phyloP scores from a whole-genome alignment of 92 coral and sea anemone genomes.

The Actinostola sp. region DNA sequence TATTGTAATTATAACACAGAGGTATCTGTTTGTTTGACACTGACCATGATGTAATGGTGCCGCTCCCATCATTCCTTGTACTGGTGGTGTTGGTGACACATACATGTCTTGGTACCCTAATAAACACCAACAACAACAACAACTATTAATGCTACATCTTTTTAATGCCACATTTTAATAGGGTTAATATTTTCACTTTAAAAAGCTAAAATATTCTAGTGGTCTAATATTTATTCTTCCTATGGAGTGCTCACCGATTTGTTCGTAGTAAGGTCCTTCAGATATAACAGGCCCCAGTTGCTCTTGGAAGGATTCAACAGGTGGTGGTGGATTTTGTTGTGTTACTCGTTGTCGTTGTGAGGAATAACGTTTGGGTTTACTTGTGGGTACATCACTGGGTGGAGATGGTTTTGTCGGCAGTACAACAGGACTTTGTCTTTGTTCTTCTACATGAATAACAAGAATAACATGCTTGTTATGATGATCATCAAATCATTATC shows the following conservation, averaged over 20 bases:
- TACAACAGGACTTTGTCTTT: slow-evolving; percentile 26
- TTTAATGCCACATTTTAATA: too few relatives aligned
- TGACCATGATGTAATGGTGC: slow-evolving; percentile 57
- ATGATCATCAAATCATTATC: too few relatives aligned
- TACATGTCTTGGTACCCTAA: slow-evolving; percentile 71
- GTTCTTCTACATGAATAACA: neutral
- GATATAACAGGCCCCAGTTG: slow-evolving; percentile 65
- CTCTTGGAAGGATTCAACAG: slow-evolving; percentile 57
- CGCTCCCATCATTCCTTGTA: slow-evolving; percentile 49
- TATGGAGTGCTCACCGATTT: slow-evolving; percentile 51
- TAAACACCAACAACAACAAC: neutral
- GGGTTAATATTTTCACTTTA: too few relatives aligned
- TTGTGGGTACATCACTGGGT: slow-evolving; percentile 7
- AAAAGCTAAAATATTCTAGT: neutral
- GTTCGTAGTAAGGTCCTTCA: slow-evolving; percentile 72
- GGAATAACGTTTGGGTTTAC: slow-evolving; percentile 89
- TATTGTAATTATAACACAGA: too few relatives aligned
- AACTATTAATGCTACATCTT: neutral
- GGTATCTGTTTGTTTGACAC: too few relatives aligned
- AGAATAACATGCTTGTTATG: neutral
- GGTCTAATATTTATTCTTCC: neutral
- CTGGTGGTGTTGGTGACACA: slow-evolving; percentile 70
- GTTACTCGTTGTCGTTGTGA: slow-evolving; percentile 88
- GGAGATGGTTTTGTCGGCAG: slow-evolving; percentile 11
- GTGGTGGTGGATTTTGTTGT: slow-evolving; percentile 56